phyloP scores from a whole-genome alignment of 2,888 invertebrate genomes.

The Selenia dentaria region DNA sequence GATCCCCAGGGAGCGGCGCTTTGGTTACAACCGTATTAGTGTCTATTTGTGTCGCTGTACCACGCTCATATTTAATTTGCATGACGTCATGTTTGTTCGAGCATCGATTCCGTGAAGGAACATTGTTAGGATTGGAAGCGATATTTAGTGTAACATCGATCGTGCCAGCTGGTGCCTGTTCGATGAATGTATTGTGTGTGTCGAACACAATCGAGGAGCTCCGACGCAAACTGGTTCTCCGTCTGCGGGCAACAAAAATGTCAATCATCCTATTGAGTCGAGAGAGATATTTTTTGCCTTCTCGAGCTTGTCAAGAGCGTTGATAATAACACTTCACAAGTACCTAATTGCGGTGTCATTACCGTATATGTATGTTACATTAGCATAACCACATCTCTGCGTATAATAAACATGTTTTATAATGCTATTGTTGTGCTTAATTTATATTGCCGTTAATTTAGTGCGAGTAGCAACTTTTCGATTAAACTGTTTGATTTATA shows the following conservation, averaged over 20 bases:
- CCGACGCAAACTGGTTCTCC: slow-evolving; percentile 45
- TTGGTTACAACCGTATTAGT: slow-evolving; percentile 37
- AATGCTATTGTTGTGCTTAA: slow-evolving; percentile 29
- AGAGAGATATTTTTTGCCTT: slow-evolving; percentile 44
- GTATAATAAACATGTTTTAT: slow-evolving; percentile 32
- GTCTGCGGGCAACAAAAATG: slow-evolving; percentile 45
- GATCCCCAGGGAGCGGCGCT: slow-evolving; percentile 48
- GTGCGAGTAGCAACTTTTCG: slow-evolving; percentile 16
- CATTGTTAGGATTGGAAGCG: slow-evolving; percentile 17
- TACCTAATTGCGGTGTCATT: slow-evolving; percentile 52
- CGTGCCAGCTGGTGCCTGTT: slow-evolving; percentile 26
- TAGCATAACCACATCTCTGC: slow-evolving; percentile 45
- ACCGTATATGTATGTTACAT: slow-evolving; percentile 46
- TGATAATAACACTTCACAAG: slow-evolving; percentile 51
- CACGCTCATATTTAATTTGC: slow-evolving; percentile 46
- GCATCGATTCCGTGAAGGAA: slow-evolving; percentile 24
- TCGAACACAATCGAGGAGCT: slow-evolving; percentile 34
- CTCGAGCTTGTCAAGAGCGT: slow-evolving; percentile 44
- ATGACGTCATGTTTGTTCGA: slow-evolving; percentile 31
- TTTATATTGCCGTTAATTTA: slow-evolving; percentile 27
- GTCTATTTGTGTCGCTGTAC: slow-evolving; percentile 58
- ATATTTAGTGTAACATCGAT: slow-evolving; percentile 17
- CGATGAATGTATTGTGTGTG: slow-evolving; percentile 25
- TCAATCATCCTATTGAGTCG: slow-evolving; percentile 55
- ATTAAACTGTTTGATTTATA: slow-evolving; percentile 25